Evolutionary conservation across 2,113 vertebrate genomes (phyloP), one percentile per base, ranked within the genome.

Genomic region (Tupaia tana): DNA sequence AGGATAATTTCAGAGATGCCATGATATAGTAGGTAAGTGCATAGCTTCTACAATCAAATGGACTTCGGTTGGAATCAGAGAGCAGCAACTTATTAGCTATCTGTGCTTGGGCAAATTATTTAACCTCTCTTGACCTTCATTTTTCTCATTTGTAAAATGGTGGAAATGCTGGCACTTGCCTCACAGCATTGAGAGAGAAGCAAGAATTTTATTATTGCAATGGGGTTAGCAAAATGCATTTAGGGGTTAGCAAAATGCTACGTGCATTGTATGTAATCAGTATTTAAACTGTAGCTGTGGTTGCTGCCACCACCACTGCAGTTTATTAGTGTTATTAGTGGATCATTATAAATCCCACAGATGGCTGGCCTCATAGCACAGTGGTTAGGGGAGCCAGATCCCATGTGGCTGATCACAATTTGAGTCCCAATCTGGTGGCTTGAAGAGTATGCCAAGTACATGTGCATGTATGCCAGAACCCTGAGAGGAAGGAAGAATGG

Each of bases 281-380:
- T 82, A 74, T 78, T 75, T 74, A 59, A 89, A 58, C 31, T n/a
- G 74, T 31, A 92, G 52, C n/a, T 64, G 43, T 25, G 81, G 22
- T 71, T 58, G 6, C 29, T 59, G 29, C 43, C 24, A 14, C 70
- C n/a, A 0, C 15, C 22, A 61, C 27, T 12, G 3, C 67, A 90
- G 18, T 12, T 77, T 86, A 20, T n/a, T 95, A 19, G 54, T 84
- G 10, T 67, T 78, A 61, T 83, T 80, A 59, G 52, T 61, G 0
- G 25, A 88, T 94, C 25, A 66, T 84, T 82, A 81, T 54, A 95
- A 82, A 81, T 84, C 9, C 34, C 61, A 71, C 43, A 86, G 84
- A 73, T 43, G 43, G 43, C 6, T 43, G 43, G 43, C 43, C 43
- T 43, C 43, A 43, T 43, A 43, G 43, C 43, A 43, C 43, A 43